A percentile compares a stretch with the other conserved stretches of the same genome.
Conservation (phyloP, 2,113 vertebrate genomes). For the Chauna torquata region DNA sequence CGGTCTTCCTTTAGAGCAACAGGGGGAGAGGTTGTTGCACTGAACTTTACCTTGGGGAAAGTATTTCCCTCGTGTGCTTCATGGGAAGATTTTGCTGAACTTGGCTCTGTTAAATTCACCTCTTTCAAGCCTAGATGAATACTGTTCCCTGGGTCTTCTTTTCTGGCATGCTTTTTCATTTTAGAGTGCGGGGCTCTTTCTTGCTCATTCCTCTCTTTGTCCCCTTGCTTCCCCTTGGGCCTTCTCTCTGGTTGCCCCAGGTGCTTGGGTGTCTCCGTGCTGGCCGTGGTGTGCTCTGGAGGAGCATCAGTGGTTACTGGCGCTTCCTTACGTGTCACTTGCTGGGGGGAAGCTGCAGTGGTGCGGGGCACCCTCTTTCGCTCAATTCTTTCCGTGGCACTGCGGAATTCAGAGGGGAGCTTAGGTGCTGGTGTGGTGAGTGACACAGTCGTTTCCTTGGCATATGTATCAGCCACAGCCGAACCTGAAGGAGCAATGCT, state of each 20-base stretch:
- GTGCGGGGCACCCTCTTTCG: constrained; percentile 43
- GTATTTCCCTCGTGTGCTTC: not conserved
- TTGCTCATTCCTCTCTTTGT: not conserved
- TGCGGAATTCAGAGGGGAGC: not conserved
- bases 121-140: not conserved
- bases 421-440: constrained; percentile 43
- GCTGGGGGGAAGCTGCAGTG: not conserved
- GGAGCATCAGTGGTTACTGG: not conserved
- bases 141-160: not conserved
- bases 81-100: not conserved
- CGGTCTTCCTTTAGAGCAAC: constrained; percentile 47
- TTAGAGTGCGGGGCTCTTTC: constrained; percentile 70
- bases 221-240: not conserved
- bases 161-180: constrained; percentile 48
- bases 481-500: constrained; percentile 24
- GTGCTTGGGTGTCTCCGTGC: not conserved
- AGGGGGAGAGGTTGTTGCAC: constrained; percentile 58
- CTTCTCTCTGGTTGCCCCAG: not conserved
- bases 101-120: not conserved
- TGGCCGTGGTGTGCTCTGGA: not conserved
- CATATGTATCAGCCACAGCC: not conserved
- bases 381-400: constrained; percentile 7
- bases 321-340: rapidly evolving
- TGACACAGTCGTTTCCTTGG: not conserved
- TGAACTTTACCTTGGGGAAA: constrained; percentile 62